A percentile compares a stretch with the other conserved stretches of the same genome.
Conservation (phyloP, 2,888 invertebrate genomes). For the Mongoloraphidia duomilia region DNA sequence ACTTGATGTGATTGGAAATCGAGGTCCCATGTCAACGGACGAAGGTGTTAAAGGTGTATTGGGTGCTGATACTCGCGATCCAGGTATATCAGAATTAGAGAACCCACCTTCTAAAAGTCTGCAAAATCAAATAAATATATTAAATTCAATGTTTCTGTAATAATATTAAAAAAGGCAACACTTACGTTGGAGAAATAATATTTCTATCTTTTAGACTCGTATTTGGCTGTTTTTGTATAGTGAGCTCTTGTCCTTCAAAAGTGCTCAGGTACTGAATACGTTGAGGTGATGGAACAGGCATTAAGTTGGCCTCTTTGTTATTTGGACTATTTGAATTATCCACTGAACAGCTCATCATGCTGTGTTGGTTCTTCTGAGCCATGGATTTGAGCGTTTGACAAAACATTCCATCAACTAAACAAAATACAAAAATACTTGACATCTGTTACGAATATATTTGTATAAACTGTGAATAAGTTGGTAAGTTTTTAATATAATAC, state of each 20-base stretch:
- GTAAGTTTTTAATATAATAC: not conserved
- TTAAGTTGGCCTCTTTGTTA: constrained; percentile 74
- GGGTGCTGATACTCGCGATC: constrained; percentile 30
- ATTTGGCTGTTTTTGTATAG: constrained; percentile 91
- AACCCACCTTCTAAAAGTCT: constrained; percentile 35
- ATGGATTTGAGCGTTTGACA: constrained; percentile 46
- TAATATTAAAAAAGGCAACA: constrained; percentile 15
- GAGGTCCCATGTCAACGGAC: constrained; percentile 30
- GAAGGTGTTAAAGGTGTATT: constrained; percentile 36
- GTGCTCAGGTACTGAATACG: constrained; percentile 92
- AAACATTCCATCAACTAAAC: constrained; percentile 44
- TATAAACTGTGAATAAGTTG: too few species aligned
- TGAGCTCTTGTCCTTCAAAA: constrained; percentile 91
- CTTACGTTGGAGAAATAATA: constrained; percentile 63
- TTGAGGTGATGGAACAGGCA: constrained; percentile 93
- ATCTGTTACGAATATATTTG: not conserved
- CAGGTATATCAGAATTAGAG: constrained; percentile 1
- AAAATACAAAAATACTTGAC: constrained; percentile 1
- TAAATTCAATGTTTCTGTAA: not conserved
- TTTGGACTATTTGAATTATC: constrained; percentile 12
- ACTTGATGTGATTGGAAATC: constrained; percentile 28
- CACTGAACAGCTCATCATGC: constrained; percentile 18
- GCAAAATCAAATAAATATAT: constrained; percentile 4
- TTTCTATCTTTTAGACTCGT: constrained; percentile 70
- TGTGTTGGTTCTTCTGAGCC: constrained; percentile 43